Evolutionary conservation across 2,113 vertebrate genomes (phyloP), one percentile per base, ranked within the genome.

Genomic region (Rhinogobius similis): DNA sequence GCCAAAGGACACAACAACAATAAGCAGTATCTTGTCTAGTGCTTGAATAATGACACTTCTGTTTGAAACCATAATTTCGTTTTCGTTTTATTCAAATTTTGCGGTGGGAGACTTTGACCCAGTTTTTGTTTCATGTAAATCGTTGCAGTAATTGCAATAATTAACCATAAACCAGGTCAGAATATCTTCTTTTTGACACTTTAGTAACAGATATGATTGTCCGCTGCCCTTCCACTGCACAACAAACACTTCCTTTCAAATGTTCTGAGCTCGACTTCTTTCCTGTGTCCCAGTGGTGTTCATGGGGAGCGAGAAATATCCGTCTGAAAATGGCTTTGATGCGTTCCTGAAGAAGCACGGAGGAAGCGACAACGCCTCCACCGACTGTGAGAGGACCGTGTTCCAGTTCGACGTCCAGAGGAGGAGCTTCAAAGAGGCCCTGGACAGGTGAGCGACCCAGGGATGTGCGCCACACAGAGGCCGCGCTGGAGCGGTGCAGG

Each of bases 381-480:
- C 98, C 0, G 97, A 99, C 90, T 97, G 96, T 20, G 97, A 99
- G 88, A 93, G 95, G 63, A 99, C 98, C 1, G 88, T 99, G 80
- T 99, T 98, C 90, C 96, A 98, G 90, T 99, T 99, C 85, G 96
- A 98, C 86, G 93, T 99, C 76, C 97, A 97, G 90, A 95, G 95
- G 87, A 98, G 96, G 76, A 94, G 93, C 86, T 98, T 98, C 92
- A 96, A 93, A 91, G 96, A 98, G 76, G 96, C 96, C 1, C 93
- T 99, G 73, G 97, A 99, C 87, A 96, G 96, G 98, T 98, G 78
- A 76, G 82, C 27, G 76, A 52, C 46, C 23, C 62, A 26, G 53
- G 67, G 10, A 23, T 18, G 63, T 39, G 53, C 75, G 2, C 29
- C 29, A 5, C 64, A 0, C 21, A 52, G 27, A 50, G 76, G 62